Percentiles rank a stretch among this genome's conserved stretches.
phyloP scores from a whole-genome alignment of 2,113 vertebrate genomes.

The Athene cunicularia region DNA sequence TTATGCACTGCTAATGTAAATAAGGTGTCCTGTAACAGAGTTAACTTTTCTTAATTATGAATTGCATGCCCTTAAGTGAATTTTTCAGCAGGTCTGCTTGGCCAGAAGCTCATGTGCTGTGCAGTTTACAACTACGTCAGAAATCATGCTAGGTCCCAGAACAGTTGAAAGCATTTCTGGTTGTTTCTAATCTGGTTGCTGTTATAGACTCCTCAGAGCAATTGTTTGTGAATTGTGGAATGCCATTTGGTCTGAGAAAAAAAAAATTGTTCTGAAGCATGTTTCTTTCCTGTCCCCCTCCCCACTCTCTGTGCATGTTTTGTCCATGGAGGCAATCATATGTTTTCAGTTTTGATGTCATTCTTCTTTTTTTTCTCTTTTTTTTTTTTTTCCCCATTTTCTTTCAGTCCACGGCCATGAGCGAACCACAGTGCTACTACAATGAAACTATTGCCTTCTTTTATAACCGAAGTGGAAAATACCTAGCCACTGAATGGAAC shows the following conservation, averaged over 20 bases:
- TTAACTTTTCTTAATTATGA: background rate
- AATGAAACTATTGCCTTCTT: conserved; percentile 99
- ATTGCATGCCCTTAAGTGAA: background rate
- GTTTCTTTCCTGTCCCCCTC: background rate
- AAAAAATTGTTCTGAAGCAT: background rate
- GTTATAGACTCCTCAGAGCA: conserved; percentile 18
- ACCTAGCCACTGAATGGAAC: conserved; percentile 93
- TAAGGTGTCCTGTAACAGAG: background rate
- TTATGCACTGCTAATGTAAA: background rate
- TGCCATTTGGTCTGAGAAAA: conserved; percentile 29
- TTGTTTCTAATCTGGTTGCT: conserved; percentile 54
- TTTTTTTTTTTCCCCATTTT: background rate
- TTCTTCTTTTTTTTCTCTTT: background rate
- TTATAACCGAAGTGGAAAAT: conserved; percentile 95
- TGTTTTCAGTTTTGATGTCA: conserved; percentile 58
- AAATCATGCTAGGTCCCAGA: background rate
- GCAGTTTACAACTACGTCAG: background rate
- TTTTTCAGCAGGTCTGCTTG: background rate
- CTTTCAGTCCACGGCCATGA: conserved; percentile 82
- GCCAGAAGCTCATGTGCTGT: background rate
- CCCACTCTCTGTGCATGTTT: background rate
- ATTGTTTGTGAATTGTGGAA: conserved; percentile 23
- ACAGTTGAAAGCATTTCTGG: background rate
- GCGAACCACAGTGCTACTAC: conserved; percentile 92
- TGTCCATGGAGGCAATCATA: background rate